These are phyloP conservation scores for Macheiramphus alcinus DNA, from an alignment of 2,113 vertebrate species.

Conservation along the genomic window DNA sequence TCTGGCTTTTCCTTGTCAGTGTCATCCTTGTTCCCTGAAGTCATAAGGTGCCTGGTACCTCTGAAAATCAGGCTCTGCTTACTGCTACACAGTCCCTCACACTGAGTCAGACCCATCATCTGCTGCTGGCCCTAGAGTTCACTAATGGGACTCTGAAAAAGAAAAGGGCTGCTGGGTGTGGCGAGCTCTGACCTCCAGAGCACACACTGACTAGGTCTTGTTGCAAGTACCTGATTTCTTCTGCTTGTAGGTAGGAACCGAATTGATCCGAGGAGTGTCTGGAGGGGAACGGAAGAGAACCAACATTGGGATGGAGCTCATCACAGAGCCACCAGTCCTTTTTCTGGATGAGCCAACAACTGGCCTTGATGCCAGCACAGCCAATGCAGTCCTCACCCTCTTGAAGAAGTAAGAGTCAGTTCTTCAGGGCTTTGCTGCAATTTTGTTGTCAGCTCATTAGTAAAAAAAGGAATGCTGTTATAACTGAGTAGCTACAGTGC, in stretches of 20 bases:
- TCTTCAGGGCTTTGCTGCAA: background rate
- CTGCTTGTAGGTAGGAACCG: conserved; percentile 51
- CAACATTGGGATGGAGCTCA: conserved; percentile 57
- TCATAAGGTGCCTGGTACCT: background rate
- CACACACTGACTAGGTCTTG: background rate
- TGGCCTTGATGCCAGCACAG: conserved; percentile 60
- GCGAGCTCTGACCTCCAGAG: background rate
- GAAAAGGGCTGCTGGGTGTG: background rate
- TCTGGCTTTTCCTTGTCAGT: background rate
- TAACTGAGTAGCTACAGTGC: background rate
- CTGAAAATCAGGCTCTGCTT: background rate
- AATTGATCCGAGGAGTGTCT: conserved; percentile 57
- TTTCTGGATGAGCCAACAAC: conserved; percentile 59
- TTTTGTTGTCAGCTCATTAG: background rate
- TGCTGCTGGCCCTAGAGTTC: background rate
- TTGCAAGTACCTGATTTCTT: background rate
- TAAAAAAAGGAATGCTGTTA: background rate
- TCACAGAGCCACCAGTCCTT: conserved; percentile 52
- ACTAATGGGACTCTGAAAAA: background rate
- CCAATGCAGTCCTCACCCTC: conserved; percentile 54
- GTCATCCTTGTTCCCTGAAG: background rate
- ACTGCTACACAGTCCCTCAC: background rate
- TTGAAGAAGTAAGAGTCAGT: conserved; percentile 48
- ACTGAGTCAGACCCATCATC: background rate
- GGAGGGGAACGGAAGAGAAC: conserved; percentile 63